Conservation (phyloP, 2,888 invertebrate species). For the Eugnorisma glareosa region DNA sequence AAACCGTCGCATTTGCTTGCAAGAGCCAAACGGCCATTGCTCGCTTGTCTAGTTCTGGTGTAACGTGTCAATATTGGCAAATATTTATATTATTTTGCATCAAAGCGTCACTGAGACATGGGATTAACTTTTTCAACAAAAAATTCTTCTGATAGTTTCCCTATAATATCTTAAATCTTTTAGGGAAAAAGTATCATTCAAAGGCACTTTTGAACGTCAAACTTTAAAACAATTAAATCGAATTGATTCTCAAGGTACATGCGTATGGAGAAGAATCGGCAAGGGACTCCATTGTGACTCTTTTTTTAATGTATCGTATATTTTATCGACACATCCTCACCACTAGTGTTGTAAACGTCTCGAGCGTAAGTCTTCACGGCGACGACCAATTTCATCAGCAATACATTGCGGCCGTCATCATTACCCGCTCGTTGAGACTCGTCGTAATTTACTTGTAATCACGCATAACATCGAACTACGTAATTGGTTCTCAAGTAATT, state of each 20-base stretch:
- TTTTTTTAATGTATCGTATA: conserved; percentile 1
- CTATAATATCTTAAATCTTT: background rate
- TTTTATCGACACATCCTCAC: conserved; percentile 65
- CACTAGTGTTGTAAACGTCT: conserved; percentile 75
- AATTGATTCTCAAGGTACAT: background rate
- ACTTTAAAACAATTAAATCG: background rate
- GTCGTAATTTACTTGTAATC: conserved; percentile 54
- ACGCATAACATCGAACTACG: conserved; percentile 43
- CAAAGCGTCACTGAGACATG: background rate
- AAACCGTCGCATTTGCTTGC: background rate
- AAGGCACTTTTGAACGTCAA: background rate
- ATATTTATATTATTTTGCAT: background rate
- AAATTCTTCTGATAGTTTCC: background rate
- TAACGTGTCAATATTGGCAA: no score
- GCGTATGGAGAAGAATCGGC: background rate
- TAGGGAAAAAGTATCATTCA: background rate
- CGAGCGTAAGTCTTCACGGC: conserved; percentile 69
- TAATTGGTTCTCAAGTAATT: conserved; percentile 61
- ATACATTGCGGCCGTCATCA: conserved; percentile 61
- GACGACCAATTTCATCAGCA: conserved; percentile 74
- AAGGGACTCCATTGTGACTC: background rate
- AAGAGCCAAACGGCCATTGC: background rate
- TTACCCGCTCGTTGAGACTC: conserved; percentile 61
- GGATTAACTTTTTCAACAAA: background rate
- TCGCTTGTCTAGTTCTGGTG: background rate